Conservation (phyloP, 2,113 vertebrate species). For the Etheostoma spectabile region DNA sequence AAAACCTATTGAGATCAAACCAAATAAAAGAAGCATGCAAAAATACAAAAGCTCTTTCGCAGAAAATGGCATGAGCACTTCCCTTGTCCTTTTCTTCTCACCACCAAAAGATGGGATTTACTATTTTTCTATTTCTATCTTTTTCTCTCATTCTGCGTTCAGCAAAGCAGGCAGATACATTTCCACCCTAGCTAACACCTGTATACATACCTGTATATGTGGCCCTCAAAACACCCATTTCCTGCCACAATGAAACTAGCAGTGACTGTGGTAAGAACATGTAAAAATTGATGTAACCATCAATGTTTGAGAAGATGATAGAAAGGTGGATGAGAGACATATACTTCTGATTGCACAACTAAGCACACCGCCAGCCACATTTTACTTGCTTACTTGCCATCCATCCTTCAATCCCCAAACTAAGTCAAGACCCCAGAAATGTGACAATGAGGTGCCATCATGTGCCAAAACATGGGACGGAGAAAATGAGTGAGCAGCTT, state of each 20-base stretch:
- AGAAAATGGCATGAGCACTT: constrained; percentile 9
- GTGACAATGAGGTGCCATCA: constrained; percentile 66
- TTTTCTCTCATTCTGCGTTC: constrained; percentile 5
- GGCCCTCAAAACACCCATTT: constrained; percentile 12
- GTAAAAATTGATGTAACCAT: constrained; percentile 23
- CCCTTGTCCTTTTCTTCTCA: constrained; percentile 1
- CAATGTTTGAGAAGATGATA: constrained; percentile 32
- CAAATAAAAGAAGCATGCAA: constrained; percentile 18
- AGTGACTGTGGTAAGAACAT: constrained; percentile 19
- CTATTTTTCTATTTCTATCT: neutral
- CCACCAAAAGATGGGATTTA: constrained; percentile 11
- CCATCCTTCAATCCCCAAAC: constrained; percentile 47
- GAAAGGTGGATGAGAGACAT: constrained; percentile 18
- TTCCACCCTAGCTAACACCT: constrained; percentile 12
- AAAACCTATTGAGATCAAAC: constrained; percentile 35
- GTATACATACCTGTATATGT: neutral
- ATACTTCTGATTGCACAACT: constrained; percentile 40
- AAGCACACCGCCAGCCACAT: constrained; percentile 37
- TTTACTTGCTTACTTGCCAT: constrained; percentile 56
- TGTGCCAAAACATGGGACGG: constrained; percentile 64
- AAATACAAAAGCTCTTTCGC: constrained; percentile 23
- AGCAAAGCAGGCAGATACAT: constrained; percentile 25
- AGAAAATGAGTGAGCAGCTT: constrained; percentile 71
- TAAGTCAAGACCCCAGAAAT: constrained; percentile 57
- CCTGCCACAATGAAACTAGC: constrained; percentile 14